A percentile compares a stretch with the other conserved stretches of the same genome.
Evolutionary conservation across 92 coral and sea anemone genomes (phyloP).

Genomic region (Porites divaricata): DNA sequence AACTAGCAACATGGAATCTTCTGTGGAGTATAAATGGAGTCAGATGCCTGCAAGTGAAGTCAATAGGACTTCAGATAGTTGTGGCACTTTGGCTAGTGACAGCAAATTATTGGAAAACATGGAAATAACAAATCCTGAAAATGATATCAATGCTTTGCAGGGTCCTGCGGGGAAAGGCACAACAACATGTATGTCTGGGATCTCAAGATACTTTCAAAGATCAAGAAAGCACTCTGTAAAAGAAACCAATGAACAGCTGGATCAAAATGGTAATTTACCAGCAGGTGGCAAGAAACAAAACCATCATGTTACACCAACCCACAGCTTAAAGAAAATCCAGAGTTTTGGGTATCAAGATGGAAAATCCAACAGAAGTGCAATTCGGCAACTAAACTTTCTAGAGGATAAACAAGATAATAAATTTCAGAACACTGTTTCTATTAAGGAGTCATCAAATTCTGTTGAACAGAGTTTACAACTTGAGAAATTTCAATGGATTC

Average conservation of each 20-base stretch:
- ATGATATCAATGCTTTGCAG: neutral
- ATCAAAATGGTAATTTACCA: neutral
- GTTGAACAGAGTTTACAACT: neutral
- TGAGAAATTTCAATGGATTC: conserved; percentile 71
- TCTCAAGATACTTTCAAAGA: conserved; percentile 74
- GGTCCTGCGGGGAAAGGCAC: conserved; percentile 31
- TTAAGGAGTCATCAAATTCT: neutral
- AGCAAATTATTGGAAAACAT: neutral
- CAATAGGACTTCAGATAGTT: conserved; percentile 1
- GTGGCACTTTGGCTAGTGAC: neutral
- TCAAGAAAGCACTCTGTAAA: conserved; percentile 51
- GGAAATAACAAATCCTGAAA: neutral
- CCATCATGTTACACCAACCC: conserved; percentile 24
- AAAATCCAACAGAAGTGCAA: conserved; percentile 32
- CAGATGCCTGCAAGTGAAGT: neutral
- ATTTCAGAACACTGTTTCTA: neutral
- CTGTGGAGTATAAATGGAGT: neutral
- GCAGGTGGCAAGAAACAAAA: neutral
- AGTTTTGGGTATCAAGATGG: conserved; percentile 20
- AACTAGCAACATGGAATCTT: neutral
- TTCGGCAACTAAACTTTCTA: conserved; percentile 74
- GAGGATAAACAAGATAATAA: conserved; percentile 24
- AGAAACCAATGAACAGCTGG: conserved; percentile 9
- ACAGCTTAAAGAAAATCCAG: conserved; percentile 33
- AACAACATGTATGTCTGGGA: conserved; percentile 72